Percentiles rank a stretch among this genome's conserved stretches.
Evolutionary conservation across 1,140 invertebrate species (phyloP).

Genomic region (Drosophila pseudoobscura): DNA sequence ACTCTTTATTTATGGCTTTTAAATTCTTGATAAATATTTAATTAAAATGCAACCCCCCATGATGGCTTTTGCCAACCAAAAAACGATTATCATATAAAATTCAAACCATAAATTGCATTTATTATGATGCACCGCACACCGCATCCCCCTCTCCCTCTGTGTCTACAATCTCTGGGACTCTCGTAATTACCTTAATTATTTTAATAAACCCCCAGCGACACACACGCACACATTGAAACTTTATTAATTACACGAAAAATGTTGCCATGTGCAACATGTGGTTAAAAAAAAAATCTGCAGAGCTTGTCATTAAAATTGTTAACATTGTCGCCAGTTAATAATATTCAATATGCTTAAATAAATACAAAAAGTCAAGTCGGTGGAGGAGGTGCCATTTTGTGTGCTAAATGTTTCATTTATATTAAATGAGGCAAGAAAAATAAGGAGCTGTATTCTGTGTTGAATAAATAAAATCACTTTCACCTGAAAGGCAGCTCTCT

Average conservation of each 20-base stretch:
- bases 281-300: slow-evolving; percentile 42
- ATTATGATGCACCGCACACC: slow-evolving; percentile 35
- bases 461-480: slow-evolving; percentile 81
- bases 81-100: slow-evolving; percentile 50
- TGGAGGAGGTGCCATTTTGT: no score
- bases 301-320: slow-evolving; percentile 69
- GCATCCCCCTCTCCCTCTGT: not conserved
- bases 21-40: slow-evolving; percentile 31
- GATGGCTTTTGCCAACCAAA: slow-evolving; percentile 2
- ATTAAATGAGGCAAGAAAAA: slow-evolving; percentile 52
- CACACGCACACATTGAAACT: slow-evolving; percentile 47
- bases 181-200: slow-evolving; percentile 81
- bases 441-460: slow-evolving; percentile 56
- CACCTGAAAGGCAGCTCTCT: slow-evolving; percentile 28
- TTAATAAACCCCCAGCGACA: slow-evolving; percentile 73
- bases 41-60: slow-evolving; percentile 22
- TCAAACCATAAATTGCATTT: slow-evolving; percentile 65
- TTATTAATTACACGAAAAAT: slow-evolving; percentile 68
- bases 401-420: slow-evolving; percentile 51
- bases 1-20: slow-evolving; percentile 1
- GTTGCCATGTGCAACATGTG: slow-evolving; percentile 58
- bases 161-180: slow-evolving; percentile 4
- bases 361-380: slow-evolving; percentile 12
- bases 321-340: slow-evolving; percentile 78
- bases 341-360: slow-evolving; percentile 56